Conservation (phyloP, 2,797 vertebrate genomes). For the Falco novaeseelandiae region DNA sequence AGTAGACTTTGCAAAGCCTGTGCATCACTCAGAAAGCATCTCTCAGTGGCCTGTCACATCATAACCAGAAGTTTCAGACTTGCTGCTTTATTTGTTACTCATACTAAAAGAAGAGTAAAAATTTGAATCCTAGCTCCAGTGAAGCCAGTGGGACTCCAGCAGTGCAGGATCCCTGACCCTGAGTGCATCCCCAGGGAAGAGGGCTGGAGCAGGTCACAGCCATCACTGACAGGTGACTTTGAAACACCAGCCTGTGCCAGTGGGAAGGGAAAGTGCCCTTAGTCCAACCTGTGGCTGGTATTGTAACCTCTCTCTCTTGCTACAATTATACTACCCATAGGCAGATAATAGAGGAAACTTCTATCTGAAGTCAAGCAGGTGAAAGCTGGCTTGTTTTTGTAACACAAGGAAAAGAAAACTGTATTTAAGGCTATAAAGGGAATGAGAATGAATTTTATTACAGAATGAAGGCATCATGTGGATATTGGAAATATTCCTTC, state of each 20-base stretch:
- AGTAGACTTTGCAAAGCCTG: not conserved
- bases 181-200: not conserved
- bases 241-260: not conserved
- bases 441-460: not conserved
- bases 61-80: not conserved
- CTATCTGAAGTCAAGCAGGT: not conserved
- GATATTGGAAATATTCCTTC: not conserved
- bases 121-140: fast-evolving
- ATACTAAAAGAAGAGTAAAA: not conserved
- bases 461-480: not conserved
- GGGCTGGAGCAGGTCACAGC: not conserved
- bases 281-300: not conserved
- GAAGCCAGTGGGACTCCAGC: not conserved
- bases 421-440: not conserved
- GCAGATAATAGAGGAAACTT: not conserved
- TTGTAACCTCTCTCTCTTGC: not conserved
- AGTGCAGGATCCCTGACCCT: not conserved
- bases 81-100: not conserved
- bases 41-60: not conserved
- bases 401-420: not conserved
- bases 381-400: not conserved
- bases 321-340: not conserved
- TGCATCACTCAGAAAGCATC: conserved; percentile 14
- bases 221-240: not conserved
- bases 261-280: fast-evolving